Conservation (phyloP, 37 sponge, comb jelly and placozoan genomes). For the Chondrilla cf. caribensis region DNA sequence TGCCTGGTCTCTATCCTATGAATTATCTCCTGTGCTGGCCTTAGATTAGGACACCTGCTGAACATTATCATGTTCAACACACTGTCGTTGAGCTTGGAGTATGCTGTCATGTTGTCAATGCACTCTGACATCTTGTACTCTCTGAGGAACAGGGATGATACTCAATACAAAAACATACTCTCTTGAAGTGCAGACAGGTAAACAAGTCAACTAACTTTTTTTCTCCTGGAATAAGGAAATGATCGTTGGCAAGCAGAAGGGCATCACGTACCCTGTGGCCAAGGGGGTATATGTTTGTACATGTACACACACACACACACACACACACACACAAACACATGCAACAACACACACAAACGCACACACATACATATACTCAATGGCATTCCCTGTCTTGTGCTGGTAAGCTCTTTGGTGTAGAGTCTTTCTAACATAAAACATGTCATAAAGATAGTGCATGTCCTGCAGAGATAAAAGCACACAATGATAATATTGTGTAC, state of each 20-base stretch:
- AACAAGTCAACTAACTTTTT: too few relatives aligned
- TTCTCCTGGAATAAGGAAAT: not conserved
- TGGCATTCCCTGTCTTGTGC: conserved; percentile 76
- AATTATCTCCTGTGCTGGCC: conserved; percentile 50
- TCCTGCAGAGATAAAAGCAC: conserved; percentile 58
- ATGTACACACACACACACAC: too few relatives aligned
- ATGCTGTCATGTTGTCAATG: conserved; percentile 75
- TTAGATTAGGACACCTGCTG: conserved; percentile 42
- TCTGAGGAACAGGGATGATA: too few relatives aligned
- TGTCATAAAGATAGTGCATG: conserved; percentile 86
- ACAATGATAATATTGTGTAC: too few relatives aligned
- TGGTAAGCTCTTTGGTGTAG: conserved; percentile 93
- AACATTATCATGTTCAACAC: conserved; percentile 51
- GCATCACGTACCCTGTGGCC: conserved; percentile 4
- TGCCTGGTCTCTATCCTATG: conserved; percentile 53
- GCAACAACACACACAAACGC: too few relatives aligned
- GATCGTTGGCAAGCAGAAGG: conserved; percentile 2
- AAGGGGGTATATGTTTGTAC: not conserved
- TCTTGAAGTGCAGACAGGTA: too few relatives aligned
- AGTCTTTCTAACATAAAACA: conserved; percentile 86
- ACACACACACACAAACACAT: too few relatives aligned
- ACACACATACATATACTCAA: conserved; percentile 77
- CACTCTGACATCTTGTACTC: conserved; percentile 56
- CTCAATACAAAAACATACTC: too few relatives aligned
- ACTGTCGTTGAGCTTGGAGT: conserved; percentile 67